Conservation (phyloP, 2,113 vertebrate genomes). For the Trematocara unimaculatum region DNA sequence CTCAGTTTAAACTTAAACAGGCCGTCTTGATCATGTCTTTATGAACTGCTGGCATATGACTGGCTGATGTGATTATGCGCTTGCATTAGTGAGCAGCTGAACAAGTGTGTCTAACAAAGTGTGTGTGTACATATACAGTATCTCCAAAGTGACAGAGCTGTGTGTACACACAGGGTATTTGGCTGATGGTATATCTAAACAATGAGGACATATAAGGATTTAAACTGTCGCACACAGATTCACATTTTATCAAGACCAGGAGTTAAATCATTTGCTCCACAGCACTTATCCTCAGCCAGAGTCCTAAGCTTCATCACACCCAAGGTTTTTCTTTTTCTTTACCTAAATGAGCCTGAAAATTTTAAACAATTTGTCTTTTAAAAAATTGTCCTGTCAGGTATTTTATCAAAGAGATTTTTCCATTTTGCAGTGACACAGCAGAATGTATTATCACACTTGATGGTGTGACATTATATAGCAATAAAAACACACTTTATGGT, state of each 20-base stretch:
- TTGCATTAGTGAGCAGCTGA: neutral
- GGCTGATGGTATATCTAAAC: neutral
- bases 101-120: neutral
- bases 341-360: neutral
- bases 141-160: neutral
- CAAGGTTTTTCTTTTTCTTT: neutral
- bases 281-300: neutral
- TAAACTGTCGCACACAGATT: neutral
- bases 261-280: neutral
- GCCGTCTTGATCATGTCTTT: neutral
- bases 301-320: neutral
- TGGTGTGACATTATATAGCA: accelerated
- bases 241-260: neutral
- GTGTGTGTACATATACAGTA: neutral
- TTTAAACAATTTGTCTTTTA: neutral
- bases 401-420: neutral
- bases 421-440: neutral
- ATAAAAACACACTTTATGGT: neutral
- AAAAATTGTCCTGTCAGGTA: neutral
- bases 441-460: neutral
- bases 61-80: neutral
- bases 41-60: neutral
- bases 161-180: neutral
- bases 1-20: neutral
- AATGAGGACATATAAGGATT: neutral